Percentiles rank a stretch among this genome's conserved stretches.
Conservation (phyloP, 2,113 vertebrate genomes). For the Corythornis madagascariensis region DNA sequence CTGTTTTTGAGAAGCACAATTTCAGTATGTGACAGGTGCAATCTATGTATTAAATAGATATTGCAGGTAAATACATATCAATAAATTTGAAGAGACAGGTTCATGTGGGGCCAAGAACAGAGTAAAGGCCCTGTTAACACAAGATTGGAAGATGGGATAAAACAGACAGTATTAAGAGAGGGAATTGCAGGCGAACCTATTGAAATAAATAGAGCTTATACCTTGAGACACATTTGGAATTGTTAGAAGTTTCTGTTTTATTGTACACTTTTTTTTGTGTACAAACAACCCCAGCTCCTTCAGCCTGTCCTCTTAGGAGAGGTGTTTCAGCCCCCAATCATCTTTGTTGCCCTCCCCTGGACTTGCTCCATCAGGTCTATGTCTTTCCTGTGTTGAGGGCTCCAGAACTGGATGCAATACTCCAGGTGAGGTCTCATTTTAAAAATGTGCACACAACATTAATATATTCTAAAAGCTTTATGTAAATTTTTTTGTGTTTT, state of each 20-base stretch:
- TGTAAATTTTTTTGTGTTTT: neutral
- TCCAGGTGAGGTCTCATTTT: no score
- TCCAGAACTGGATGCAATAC: no score
- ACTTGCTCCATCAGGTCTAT: no score
- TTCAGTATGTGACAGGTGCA: accelerated
- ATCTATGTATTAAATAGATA: neutral
- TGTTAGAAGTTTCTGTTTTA: neutral
- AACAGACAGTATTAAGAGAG: accelerated
- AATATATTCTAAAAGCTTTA: neutral
- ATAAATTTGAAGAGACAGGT: neutral
- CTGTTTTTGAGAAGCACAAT: neutral
- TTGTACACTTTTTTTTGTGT: neutral
- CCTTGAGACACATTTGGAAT: neutral
- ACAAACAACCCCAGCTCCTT: no score
- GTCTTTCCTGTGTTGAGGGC: no score
- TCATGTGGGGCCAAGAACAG: neutral
- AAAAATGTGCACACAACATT: neutral
- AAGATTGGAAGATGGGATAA: neutral
- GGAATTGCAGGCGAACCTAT: neutral
- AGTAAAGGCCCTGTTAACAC: no score
- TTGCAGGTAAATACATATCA: accelerated
- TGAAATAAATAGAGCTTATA: neutral
- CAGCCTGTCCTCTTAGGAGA: no score
- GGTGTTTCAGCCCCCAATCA: no score
- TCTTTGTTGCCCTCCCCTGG: no score